These are phyloP conservation scores for Noctilio leporinus DNA, from an alignment of 2,113 vertebrate genomes.

Conservation along the genomic window DNA sequence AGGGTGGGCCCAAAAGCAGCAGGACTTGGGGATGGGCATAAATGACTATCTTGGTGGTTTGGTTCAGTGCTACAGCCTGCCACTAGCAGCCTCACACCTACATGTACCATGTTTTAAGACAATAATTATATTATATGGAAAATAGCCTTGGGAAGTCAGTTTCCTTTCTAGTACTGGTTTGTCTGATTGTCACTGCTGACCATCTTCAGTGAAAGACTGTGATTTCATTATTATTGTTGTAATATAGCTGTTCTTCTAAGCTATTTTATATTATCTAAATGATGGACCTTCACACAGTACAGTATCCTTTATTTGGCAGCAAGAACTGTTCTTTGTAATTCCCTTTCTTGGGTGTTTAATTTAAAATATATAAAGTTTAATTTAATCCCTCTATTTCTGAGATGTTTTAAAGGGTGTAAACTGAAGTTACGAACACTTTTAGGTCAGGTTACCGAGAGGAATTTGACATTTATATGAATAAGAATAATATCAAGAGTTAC, in stretches of 20 bases:
- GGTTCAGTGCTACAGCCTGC: no score
- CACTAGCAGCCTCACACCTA: background rate
- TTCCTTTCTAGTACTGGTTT: background rate
- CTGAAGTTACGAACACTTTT: slow-evolving; percentile 25
- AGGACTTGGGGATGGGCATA: background rate
- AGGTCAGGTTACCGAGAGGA: slow-evolving; percentile 35
- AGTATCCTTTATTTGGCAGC: background rate
- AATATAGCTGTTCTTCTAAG: background rate
- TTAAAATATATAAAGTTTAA: slow-evolving; percentile 31
- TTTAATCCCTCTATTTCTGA: slow-evolving; percentile 23
- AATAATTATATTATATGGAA: background rate
- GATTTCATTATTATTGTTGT: background rate
- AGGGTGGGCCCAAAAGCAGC: no score
- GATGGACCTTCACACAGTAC: background rate
- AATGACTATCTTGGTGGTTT: background rate
- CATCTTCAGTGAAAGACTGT: background rate
- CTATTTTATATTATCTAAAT: background rate
- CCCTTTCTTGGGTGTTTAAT: slow-evolving; percentile 7
- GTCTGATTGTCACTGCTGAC: background rate
- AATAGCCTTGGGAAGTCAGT: background rate
- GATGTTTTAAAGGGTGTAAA: slow-evolving; percentile 31
- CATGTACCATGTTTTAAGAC: background rate
- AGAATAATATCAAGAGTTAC: slow-evolving; percentile 44
- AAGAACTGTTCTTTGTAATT: background rate
- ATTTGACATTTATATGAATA: slow-evolving; percentile 57